Percentiles rank a stretch among this genome's conserved stretches.
Evolutionary conservation across 2,797 vertebrate genomes (phyloP).

Genomic region (Odontamblyopus lacepedii): DNA sequence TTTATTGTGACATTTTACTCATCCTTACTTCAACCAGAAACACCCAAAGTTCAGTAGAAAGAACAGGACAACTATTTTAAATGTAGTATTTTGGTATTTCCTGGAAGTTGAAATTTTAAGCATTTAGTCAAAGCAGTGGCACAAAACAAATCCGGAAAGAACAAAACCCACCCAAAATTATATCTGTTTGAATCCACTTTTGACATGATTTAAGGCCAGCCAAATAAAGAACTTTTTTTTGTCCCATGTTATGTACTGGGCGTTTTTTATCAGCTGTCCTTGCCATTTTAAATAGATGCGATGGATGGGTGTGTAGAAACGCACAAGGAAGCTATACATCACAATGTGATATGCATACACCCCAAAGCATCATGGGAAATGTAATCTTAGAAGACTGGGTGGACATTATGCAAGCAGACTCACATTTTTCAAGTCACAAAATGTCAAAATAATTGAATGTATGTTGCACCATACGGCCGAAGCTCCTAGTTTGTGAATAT

Average conservation of each 20-base stretch:
- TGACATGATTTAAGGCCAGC: conserved; percentile 16
- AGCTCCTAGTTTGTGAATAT: too few species aligned
- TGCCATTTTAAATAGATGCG: conserved; percentile 20
- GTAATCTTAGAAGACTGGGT: conserved; percentile 25
- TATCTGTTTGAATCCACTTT: conserved; percentile 32
- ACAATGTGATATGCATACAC: conserved; percentile 26
- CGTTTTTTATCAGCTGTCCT: conserved; percentile 25
- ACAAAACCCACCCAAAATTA: conserved; percentile 8
- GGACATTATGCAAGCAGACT: conserved; percentile 12
- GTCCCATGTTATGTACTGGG: conserved; percentile 16
- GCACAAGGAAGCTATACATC: conserved; percentile 46
- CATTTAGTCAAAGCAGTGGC: not conserved
- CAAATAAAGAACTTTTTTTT: not conserved
- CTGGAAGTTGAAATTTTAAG: conserved; percentile 22
- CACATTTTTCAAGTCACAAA: not conserved
- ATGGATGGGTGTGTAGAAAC: conserved; percentile 41
- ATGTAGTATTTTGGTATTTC: conserved; percentile 29
- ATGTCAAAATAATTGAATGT: not conserved
- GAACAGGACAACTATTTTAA: conserved; percentile 26
- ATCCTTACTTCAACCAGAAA: not conserved
- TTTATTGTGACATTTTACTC: too few species aligned
- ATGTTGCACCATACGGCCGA: too few species aligned
- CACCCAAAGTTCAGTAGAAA: conserved; percentile 1
- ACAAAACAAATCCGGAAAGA: not conserved
- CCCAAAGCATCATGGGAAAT: conserved; percentile 16